Base-by-base conservation (phyloP, 2,888 invertebrate genomes). In the Spodoptera picta region DNA sequence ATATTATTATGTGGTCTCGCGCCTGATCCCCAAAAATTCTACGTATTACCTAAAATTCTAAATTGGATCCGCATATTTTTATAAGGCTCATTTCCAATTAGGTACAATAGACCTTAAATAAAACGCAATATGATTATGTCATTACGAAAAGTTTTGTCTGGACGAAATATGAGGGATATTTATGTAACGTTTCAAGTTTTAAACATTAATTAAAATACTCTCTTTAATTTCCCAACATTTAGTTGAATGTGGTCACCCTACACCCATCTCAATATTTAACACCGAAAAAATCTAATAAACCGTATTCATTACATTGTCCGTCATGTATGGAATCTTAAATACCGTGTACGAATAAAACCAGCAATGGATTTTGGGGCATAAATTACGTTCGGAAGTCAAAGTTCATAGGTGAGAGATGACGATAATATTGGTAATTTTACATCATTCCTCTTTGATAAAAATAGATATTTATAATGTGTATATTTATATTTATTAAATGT, bases 341-440 rank as follows among this genome's bases (percentile, higher is more conserved):
- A 41, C 48, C 24, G 54, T 52, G 47, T 55, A 10, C 42, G 0
- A 46, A 58, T 12, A 44, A 46, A 55, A 19, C 42, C 31, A 14
- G 60, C 66, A 5, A 70, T 11, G 44, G 27, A 73, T 51, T 14
- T 24, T 19, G 42, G 49, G 59, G 31, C 52, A 7, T 11, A 9
- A 10, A 10, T 53, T 49, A 41, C n/a, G n/a, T n/a, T 27, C 41
- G 19, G 9, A 6, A 45, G 14, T 53, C 5, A 12, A 9, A 27
- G 14, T 44, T 19, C 48, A 44, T 36, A 36, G 36, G 12, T 14
- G 12, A 2, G 27, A 46, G 43, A 49, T 75, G 65, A 77, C 53
- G 77, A 72, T 58, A 77, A 55, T 31, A n/a, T 58, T 50, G 2
- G 47, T 42, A 31, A n/a, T 27, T 71, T 73, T 69, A 66, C 75